Conservation (phyloP, 2,113 vertebrate species). For the Mastomys coucha region DNA sequence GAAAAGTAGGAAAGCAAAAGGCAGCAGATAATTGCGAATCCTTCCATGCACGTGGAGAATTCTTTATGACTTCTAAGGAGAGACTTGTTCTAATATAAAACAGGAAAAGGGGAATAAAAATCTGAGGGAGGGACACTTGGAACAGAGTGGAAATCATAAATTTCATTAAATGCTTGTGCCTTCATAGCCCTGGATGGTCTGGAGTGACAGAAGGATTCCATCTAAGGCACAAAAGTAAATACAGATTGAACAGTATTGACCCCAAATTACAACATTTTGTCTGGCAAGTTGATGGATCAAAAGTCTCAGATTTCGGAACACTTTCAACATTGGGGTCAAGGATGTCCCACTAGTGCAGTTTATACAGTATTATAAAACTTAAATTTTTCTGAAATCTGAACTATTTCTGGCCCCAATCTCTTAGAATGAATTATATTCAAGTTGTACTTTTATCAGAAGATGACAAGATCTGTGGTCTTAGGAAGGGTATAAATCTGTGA, state of each 20-base stretch:
- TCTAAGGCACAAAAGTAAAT: slow-evolving; percentile 4
- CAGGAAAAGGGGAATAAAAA: neutral
- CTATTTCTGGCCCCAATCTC: neutral
- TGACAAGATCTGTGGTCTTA: neutral
- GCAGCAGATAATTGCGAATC: neutral
- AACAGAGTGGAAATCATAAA: neutral
- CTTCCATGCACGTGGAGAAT: neutral
- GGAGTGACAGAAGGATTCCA: neutral
- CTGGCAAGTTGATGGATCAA: neutral
- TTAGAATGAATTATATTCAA: neutral
- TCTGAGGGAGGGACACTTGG: neutral
- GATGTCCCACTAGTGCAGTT: no score
- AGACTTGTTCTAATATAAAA: neutral
- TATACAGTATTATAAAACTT: neutral
- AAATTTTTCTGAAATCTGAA: neutral
- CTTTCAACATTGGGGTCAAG: neutral
- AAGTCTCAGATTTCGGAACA: neutral
- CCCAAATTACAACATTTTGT: neutral
- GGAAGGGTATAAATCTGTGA: neutral
- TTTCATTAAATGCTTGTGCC: neutral
- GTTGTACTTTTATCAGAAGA: neutral
- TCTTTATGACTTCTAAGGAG: neutral
- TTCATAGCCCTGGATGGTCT: neutral
- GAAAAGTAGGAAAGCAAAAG: neutral
- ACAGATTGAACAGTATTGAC: neutral